Percentiles rank a stretch among this genome's conserved stretches.
These are phyloP conservation scores for Beaufortia kweichowensis DNA, from an alignment of 2,113 vertebrate species.

Conservation along the genomic window DNA sequence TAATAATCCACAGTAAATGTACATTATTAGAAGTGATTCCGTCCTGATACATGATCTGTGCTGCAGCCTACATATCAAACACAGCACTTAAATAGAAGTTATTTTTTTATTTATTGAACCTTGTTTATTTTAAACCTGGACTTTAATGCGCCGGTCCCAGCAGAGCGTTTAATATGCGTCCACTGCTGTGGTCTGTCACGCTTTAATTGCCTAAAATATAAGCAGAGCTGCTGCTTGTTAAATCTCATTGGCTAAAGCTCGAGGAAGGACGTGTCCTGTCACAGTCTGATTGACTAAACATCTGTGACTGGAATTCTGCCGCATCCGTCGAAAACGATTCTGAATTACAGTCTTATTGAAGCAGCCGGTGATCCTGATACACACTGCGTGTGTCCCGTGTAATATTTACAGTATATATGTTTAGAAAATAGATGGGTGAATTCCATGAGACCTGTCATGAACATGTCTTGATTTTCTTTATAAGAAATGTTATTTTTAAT, in stretches of 20 bases:
- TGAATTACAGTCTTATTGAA: not conserved
- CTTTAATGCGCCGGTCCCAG: not conserved
- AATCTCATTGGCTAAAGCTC: slow-evolving; percentile 24
- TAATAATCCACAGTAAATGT: too few relatives aligned
- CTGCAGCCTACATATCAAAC: too few relatives aligned
- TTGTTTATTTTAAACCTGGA: not conserved
- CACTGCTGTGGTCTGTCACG: slow-evolving; percentile 43
- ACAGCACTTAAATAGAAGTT: too few relatives aligned
- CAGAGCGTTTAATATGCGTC: slow-evolving; percentile 38
- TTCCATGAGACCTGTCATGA: too few relatives aligned
- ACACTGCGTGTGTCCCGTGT: not conserved
- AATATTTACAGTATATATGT: too few relatives aligned
- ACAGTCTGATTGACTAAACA: slow-evolving; percentile 46
- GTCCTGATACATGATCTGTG: too few relatives aligned
- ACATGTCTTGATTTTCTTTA: too few relatives aligned
- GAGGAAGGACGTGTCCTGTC: slow-evolving; percentile 36
- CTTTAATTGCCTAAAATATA: slow-evolving; percentile 51
- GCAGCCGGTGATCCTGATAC: not conserved
- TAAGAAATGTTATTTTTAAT: too few relatives aligned
- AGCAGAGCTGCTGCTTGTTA: not conserved
- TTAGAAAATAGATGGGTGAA: too few relatives aligned
- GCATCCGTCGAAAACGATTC: slow-evolving; percentile 6
- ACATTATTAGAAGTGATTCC: too few relatives aligned
- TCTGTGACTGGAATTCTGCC: slow-evolving; percentile 34
- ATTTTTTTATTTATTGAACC: too few relatives aligned